These are phyloP conservation scores for Phycodurus eques DNA, from an alignment of 2,113 vertebrate genomes.

Conservation along the genomic window DNA sequence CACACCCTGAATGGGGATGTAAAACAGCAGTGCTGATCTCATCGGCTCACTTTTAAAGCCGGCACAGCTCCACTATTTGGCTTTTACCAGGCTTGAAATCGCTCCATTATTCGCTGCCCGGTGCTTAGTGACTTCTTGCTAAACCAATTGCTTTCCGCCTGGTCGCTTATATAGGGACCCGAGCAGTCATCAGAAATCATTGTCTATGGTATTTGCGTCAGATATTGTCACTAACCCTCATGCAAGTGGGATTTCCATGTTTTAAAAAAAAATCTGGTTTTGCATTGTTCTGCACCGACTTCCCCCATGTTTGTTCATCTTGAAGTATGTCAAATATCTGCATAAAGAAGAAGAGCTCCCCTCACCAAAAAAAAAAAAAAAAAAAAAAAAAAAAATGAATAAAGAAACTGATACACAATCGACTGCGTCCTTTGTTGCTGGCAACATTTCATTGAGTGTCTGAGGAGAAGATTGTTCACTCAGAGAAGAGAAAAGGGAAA, in stretches of 20 bases:
- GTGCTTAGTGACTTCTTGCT: conserved; percentile 68
- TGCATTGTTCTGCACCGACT: conserved; percentile 27
- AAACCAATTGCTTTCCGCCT: conserved; percentile 62
- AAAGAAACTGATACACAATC: conserved; percentile 73
- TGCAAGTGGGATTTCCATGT: neutral
- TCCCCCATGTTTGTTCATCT: neutral
- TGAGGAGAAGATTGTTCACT: conserved; percentile 75
- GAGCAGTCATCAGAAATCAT: conserved; percentile 22
- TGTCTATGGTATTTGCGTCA: neutral
- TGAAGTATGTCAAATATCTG: conserved; percentile 61
- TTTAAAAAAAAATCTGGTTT: neutral
- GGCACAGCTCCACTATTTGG: conserved; percentile 32
- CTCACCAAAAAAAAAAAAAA: neutral
- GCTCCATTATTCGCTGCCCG: conserved; percentile 57
- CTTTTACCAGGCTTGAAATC: conserved; percentile 43
- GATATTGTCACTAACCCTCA: neutral
- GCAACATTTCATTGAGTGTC: conserved; percentile 76
- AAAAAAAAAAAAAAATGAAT: conserved; percentile 1
- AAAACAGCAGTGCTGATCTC: conserved; percentile 25
- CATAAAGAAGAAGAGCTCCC: conserved; percentile 55
- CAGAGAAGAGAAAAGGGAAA: conserved; percentile 68
- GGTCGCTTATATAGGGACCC: conserved; percentile 32
- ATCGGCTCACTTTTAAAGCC: conserved; percentile 42
- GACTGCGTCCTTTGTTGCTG: conserved; percentile 71
- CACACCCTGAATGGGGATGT: neutral